Conservation (phyloP, 2,113 vertebrate genomes). For the Noctilio leporinus region DNA sequence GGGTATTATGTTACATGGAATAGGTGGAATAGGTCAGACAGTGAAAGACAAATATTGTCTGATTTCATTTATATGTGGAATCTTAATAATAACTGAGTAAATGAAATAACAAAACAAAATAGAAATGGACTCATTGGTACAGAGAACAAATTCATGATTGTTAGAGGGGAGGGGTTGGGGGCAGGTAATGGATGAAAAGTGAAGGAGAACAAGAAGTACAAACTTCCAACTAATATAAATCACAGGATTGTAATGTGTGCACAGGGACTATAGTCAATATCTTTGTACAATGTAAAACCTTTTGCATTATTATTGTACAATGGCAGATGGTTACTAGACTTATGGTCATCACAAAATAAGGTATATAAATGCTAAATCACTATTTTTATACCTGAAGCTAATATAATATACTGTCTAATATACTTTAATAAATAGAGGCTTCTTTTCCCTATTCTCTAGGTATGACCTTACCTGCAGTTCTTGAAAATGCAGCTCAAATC, state of each 20-base stretch:
- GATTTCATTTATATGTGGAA: too few relatives aligned
- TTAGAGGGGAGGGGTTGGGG: neutral
- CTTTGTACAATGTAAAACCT: too few relatives aligned
- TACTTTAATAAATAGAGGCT: neutral
- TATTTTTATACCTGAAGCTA: neutral
- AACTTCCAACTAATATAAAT: neutral
- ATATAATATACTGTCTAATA: neutral
- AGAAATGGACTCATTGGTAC: too few relatives aligned
- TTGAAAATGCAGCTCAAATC: neutral
- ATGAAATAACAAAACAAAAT: too few relatives aligned
- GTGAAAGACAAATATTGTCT: too few relatives aligned
- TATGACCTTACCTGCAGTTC: neutral
- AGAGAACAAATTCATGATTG: neutral
- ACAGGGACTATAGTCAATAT: too few relatives aligned
- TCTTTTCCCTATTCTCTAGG: neutral
- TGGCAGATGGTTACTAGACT: neutral
- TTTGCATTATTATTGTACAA: too few relatives aligned
- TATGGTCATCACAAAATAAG: neutral
- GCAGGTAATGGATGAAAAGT: neutral
- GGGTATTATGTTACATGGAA: too few relatives aligned
- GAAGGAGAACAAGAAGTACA: neutral
- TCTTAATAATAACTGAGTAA: too few relatives aligned
- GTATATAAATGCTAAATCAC: neutral
- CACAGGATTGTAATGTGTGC: neutral
- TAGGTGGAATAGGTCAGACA: too few relatives aligned